phyloP scores from a whole-genome alignment of 2,888 invertebrate species.

The Oconnorella tubifera region DNA sequence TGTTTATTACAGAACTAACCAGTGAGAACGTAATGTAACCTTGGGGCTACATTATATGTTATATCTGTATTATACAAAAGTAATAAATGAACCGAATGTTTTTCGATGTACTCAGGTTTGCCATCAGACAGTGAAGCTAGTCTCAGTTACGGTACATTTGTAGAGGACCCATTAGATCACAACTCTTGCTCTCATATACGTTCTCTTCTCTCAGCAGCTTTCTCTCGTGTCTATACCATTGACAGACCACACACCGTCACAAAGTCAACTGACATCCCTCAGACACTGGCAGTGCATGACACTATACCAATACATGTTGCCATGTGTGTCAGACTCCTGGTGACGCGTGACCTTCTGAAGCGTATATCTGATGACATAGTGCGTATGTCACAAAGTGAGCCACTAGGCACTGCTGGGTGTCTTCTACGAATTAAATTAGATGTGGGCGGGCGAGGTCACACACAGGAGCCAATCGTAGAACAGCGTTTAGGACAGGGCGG shows the following conservation, averaged over 20 bases:
- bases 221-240: too few relatives aligned
- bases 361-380: conserved; percentile 23
- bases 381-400: conserved; percentile 25
- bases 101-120: conserved; percentile 6
- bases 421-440: conserved; percentile 11
- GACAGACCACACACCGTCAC: too few relatives aligned
- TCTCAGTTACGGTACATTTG: conserved; percentile 12
- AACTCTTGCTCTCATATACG: not conserved
- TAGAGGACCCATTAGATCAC: not conserved
- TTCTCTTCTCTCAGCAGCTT: not conserved
- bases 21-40: too few relatives aligned
- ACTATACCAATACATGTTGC: too few relatives aligned
- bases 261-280: too few relatives aligned
- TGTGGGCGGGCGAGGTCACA: conserved; percentile 6
- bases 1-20: too few relatives aligned
- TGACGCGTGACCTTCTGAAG: not conserved
- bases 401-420: conserved; percentile 21
- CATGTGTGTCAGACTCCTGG: too few relatives aligned
- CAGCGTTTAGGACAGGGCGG: conserved; percentile 3
- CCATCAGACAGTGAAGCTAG: conserved; percentile 13
- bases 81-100: too few relatives aligned
- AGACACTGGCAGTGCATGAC: too few relatives aligned
- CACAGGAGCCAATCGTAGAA: not conserved
- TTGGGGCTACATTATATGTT: too few relatives aligned
- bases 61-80: too few relatives aligned